Evolutionary conservation across 2,888 invertebrate genomes (phyloP).

Genomic region (Celastrina argiolus): DNA sequence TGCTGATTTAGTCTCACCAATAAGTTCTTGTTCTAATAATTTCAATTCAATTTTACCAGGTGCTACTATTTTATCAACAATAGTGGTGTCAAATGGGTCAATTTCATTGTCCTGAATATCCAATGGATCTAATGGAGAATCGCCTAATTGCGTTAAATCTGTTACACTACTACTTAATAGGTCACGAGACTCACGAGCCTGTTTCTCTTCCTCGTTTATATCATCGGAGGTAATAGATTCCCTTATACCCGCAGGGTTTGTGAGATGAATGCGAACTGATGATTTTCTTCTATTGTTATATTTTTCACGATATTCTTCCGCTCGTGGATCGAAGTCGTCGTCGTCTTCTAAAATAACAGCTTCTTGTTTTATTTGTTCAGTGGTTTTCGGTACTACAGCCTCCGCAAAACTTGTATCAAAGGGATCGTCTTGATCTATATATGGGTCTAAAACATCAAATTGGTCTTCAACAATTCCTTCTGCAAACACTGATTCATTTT

Average conservation of each 20-base stretch:
- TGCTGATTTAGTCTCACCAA: conserved; percentile 60
- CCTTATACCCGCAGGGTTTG: conserved; percentile 79
- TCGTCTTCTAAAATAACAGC: conserved; percentile 64
- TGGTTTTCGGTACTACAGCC: conserved; percentile 79
- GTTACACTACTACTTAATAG: conserved; percentile 87
- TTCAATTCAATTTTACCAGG: conserved; percentile 89
- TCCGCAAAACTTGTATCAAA: conserved; percentile 92
- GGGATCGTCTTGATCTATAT: conserved; percentile 84
- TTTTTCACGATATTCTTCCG: conserved; percentile 72
- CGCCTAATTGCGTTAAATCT: conserved; percentile 83
- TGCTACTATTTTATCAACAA: conserved; percentile 82
- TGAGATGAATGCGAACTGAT: conserved; percentile 79
- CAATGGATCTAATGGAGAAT: conserved; percentile 82
- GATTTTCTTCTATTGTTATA: conserved; percentile 69
- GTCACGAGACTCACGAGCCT: conserved; percentile 82
- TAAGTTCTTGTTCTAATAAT: conserved; percentile 86
- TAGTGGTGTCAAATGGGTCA: conserved; percentile 93
- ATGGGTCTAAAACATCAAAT: conserved; percentile 63
- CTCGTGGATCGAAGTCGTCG: conserved; percentile 81
- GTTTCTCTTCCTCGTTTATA: conserved; percentile 57
- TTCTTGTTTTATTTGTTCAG: conserved; percentile 65
- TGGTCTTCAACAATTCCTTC: conserved; percentile 69
- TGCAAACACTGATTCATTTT: conserved; percentile 65
- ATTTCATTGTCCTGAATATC: conserved; percentile 77
- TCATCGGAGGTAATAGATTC: conserved; percentile 77